These are phyloP conservation scores for Philhelius pedissequus DNA, from an alignment of 2,888 invertebrate genomes.

Conservation along the genomic window DNA sequence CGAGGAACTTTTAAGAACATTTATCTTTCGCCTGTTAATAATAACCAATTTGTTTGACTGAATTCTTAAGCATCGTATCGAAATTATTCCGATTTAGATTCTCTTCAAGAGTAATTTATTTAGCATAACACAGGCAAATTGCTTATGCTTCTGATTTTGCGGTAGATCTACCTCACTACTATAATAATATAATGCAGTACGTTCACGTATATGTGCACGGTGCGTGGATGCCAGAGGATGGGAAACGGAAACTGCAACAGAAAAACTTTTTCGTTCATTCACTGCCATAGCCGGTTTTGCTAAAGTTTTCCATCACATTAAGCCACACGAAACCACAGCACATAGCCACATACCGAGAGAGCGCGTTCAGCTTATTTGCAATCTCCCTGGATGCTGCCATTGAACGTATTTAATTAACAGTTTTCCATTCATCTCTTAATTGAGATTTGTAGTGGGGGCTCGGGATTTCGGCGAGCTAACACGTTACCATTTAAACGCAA, in stretches of 20 bases:
- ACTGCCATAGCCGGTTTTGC: conserved; percentile 27
- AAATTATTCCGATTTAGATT: conserved; percentile 5
- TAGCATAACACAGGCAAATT: conserved; percentile 3
- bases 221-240: not conserved
- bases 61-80: not conserved
- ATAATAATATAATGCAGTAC: no score
- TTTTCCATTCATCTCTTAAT: conserved; percentile 47
- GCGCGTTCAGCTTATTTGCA: not conserved
- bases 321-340: not conserved
- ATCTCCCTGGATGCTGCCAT: conserved; percentile 3
- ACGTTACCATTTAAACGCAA: conserved; percentile 53
- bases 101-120: conserved; percentile 33
- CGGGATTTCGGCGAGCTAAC: not conserved
- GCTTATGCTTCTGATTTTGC: not conserved
- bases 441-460: not conserved
- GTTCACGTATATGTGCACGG: not conserved
- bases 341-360: not conserved
- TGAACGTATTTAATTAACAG: conserved; percentile 63
- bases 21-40: conserved; percentile 56
- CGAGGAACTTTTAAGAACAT: conserved; percentile 47
- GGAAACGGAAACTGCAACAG: conserved; percentile 42
- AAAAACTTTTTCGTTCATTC: conserved; percentile 41
- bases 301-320: conserved; percentile 57
- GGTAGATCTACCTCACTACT: no score
- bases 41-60: conserved; percentile 15